phyloP scores from a whole-genome alignment of 2,888 invertebrate genomes.

The Clepsis dumicolana region DNA sequence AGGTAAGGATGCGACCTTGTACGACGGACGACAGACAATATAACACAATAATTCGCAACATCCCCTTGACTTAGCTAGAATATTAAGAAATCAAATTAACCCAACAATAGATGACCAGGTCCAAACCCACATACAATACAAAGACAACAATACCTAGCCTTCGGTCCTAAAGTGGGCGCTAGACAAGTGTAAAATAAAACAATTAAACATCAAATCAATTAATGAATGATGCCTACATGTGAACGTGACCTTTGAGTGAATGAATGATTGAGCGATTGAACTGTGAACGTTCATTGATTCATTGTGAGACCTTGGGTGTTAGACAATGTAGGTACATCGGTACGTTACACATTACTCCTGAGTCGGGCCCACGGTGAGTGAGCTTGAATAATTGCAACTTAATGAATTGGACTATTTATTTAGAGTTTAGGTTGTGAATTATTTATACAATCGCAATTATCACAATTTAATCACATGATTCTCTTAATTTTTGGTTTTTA shows the following conservation, averaged over 20 bases:
- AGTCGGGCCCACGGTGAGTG: constrained; percentile 44
- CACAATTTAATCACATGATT: neutral
- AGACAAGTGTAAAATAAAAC: constrained; percentile 41
- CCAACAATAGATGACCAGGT: constrained; percentile 27
- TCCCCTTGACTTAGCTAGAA: constrained; percentile 2
- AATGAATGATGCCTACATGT: constrained; percentile 48
- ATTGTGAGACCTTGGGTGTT: constrained; percentile 47
- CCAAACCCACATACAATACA: constrained; percentile 31
- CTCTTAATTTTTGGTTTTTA: too few species aligned
- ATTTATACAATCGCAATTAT: neutral
- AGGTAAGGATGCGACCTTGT: too few species aligned
- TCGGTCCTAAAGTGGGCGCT: constrained; percentile 38
- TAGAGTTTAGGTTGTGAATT: neutral
- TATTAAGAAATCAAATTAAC: constrained; percentile 24
- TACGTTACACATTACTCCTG: constrained; percentile 9
- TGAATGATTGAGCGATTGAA: constrained; percentile 43
- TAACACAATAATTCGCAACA: neutral
- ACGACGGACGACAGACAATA: too few species aligned
- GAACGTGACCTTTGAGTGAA: constrained; percentile 54
- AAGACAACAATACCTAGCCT: constrained; percentile 38
- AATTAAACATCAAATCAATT: constrained; percentile 42
- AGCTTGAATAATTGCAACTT: constrained; percentile 10
- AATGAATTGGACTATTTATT: constrained; percentile 15
- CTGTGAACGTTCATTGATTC: constrained; percentile 52
- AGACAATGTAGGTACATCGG: constrained; percentile 49